Evolutionary conservation across 2,113 vertebrate species (phyloP), one percentile per base, ranked within the genome.

Genomic region (Zingel zingel): DNA sequence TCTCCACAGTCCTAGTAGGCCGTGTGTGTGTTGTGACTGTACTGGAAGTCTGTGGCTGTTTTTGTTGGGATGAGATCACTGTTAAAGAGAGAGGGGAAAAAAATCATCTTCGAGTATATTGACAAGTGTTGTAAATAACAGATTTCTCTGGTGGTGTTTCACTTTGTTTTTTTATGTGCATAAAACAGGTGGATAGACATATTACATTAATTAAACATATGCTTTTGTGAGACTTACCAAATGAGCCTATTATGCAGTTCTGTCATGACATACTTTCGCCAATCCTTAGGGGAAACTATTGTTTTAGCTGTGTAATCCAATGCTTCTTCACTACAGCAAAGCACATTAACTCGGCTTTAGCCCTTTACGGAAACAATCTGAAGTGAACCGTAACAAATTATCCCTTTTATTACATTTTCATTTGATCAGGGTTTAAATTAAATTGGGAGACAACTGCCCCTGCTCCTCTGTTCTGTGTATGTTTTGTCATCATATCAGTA

Each of bases 151-250:
- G 57, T 27, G 23, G 23, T 57, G 23, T 57, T 57, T 27, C 15
- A 8, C 6, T 10, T 54, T n/a, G 51, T 53, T 21, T 63, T 33
- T 43, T n/a, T 10, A 67, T 53, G 48, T 70, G 36, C 53, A 71
- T 43, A 45, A 71, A 47, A 19, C 23, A 4, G 10, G 16, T 47
- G 11, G 6, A 47, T 21, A 21, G 54, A 59, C 23, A 27, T 58
- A 82, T 78, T 79, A 59, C 58, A 58, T 25, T 70, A 45, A 62
- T 73, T 69, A 9, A 21, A 21, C 27, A 47, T 16, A 67, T 0
- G 6, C 7, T 25, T 67, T 56, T 54, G 43, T 77, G 47, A 39
- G 51, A 85, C 64, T 45, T 27, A 70, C 30, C 30, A 56, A 74
- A 65, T 81, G 48, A 73, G 18, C 51, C 25, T 23, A 50, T 57